Base-by-base conservation (phyloP, 2,113 vertebrate species). In the Aramus guarauna region DNA sequence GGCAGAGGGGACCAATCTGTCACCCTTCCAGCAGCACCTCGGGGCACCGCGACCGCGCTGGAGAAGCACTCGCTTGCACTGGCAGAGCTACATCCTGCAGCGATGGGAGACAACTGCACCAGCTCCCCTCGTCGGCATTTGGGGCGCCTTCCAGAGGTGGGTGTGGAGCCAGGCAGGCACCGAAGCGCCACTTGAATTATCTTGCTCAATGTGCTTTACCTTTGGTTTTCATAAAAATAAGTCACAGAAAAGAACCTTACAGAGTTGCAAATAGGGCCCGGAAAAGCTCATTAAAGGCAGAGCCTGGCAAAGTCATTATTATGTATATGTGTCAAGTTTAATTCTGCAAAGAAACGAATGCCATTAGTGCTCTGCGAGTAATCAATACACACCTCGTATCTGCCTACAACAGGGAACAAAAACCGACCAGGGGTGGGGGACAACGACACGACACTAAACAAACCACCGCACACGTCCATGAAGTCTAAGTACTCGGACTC, bases 241-340 rank as follows among this genome's bases (percentile, higher is more conserved):
- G n/a, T 50, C 29, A 53, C 62, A 73, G 73, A 23, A 60, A 88
- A 75, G 53, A 18, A 41, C 60, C 34, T 63, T 22, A 3, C 50
- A 15, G 48, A 17, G 82, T 1, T 17, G 17, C 60, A 58, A 41
- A 32, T 2, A 50, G 32, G 21, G 68, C 23, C 11, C 86, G 80
- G 87, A 34, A 85, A 92, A 94, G 47, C 85, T 96, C 84, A 53
- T 96, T 96, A 88, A 96, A 91, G 92, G 84, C 86, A 90, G 43
- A 85, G 66, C 9, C 15, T 39, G 52, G 64, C 20, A 7, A 45
- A 74, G 19, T 37, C 83, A n/a, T 94, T 77, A 66, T 86, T 85
- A 88, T 43, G 77, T 58, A 73, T 50, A 34, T 56, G 64, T 48
- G 69, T 52, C 86, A 72, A 74, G 47, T 50, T 86, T 92, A 88